These are phyloP conservation scores for Torymus texanus DNA, from an alignment of 2,888 invertebrate species.

Conservation along the genomic window DNA sequence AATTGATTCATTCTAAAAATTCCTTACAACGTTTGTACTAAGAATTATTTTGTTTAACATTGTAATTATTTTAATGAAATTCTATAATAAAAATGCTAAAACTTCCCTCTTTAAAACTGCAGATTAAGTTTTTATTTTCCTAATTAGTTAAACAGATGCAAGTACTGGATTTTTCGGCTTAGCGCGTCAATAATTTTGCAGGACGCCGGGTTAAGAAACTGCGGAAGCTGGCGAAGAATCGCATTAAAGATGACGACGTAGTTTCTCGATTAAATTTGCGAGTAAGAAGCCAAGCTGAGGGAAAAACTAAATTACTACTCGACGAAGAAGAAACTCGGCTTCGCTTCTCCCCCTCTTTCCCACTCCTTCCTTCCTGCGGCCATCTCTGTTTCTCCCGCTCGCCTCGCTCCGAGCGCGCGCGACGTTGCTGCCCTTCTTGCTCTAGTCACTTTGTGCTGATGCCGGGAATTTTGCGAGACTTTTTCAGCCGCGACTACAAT, in stretches of 20 bases:
- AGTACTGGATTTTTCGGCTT: slow-evolving; percentile 25
- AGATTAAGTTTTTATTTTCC: background rate
- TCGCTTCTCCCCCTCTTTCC: slow-evolving; percentile 15
- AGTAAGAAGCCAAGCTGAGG: slow-evolving; percentile 53
- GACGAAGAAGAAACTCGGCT: slow-evolving; percentile 48
- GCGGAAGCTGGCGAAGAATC: slow-evolving; percentile 55
- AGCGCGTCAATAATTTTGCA: slow-evolving; percentile 34
- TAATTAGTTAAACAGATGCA: background rate
- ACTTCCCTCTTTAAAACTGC: no score
- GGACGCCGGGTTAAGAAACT: slow-evolving; percentile 22
- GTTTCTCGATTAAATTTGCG: slow-evolving; percentile 67
- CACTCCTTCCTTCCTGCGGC: slow-evolving; percentile 28
- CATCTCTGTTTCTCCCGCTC: slow-evolving; percentile 23
- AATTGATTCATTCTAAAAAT: no score
- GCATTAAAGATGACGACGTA: slow-evolving; percentile 66
- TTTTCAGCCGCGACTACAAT: slow-evolving; percentile 28
- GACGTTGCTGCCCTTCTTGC: slow-evolving; percentile 9
- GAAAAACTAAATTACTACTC: slow-evolving; percentile 66
- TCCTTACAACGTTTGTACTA: no score
- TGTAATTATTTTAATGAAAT: no score
- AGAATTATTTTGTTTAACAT: no score
- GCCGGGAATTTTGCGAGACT: slow-evolving; percentile 31
- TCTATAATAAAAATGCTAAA: no score
- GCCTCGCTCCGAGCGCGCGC: background rate
- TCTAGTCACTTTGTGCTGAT: slow-evolving; percentile 42